These are phyloP conservation scores for Anaspis maculata DNA, from an alignment of 2,888 invertebrate species.

Conservation along the genomic window DNA sequence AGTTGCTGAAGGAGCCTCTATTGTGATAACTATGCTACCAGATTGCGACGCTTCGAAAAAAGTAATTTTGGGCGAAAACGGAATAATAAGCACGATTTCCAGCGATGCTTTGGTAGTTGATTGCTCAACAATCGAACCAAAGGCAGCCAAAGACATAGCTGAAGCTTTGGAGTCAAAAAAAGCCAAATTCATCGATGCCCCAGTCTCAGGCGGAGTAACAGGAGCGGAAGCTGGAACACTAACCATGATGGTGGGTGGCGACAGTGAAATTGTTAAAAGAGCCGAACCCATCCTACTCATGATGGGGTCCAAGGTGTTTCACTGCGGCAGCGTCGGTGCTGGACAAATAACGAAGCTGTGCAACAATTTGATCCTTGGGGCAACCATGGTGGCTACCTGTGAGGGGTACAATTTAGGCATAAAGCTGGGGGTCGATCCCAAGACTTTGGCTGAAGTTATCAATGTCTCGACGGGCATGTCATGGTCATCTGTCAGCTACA, in stretches of 20 bases:
- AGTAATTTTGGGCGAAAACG: constrained; percentile 54
- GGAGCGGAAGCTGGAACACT: constrained; percentile 87
- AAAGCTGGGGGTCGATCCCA: constrained; percentile 84
- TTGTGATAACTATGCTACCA: constrained; percentile 91
- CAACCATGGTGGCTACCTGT: constrained; percentile 86
- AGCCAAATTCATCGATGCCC: constrained; percentile 82
- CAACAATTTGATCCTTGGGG: constrained; percentile 89
- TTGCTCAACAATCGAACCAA: constrained; percentile 92
- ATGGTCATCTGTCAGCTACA: constrained; percentile 95
- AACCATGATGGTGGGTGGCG: constrained; percentile 96
- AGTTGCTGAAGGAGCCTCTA: constrained; percentile 65
- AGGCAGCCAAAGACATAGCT: constrained; percentile 72
- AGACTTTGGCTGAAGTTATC: constrained; percentile 78
- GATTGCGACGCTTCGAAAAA: constrained; percentile 81
- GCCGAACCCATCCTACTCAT: constrained; percentile 63
- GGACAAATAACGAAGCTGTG: constrained; percentile 95
- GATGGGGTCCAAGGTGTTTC: constrained; percentile 89
- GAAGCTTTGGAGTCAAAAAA: no score
- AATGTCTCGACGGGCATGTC: constrained; percentile 93
- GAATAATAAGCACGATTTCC: constrained; percentile 49
- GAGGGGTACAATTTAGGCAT: constrained; percentile 95
- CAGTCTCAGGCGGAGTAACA: constrained; percentile 94
- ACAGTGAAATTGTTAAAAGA: constrained; percentile 57
- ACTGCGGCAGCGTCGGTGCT: constrained; percentile 83
- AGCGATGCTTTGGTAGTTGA: constrained; percentile 79